A percentile compares a stretch with the other conserved stretches of the same genome.
Conservation (phyloP, 2,113 vertebrate genomes). For the Eptesicus fuscus region DNA sequence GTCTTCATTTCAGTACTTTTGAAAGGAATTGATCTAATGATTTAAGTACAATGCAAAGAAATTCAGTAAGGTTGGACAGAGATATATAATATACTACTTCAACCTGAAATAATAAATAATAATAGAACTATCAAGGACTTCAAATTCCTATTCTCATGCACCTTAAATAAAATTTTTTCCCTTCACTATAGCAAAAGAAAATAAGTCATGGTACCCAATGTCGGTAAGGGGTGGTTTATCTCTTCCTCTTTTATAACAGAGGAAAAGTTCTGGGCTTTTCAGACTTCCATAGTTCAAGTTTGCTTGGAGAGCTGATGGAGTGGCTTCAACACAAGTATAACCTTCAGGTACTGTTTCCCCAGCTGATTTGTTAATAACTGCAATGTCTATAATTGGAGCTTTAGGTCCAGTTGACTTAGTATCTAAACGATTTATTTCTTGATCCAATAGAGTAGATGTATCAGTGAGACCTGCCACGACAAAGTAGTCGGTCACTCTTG, state of each 20-base stretch:
- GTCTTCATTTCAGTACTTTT: conserved; percentile 30
- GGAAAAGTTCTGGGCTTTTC: conserved; percentile 96
- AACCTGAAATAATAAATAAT: conserved; percentile 38
- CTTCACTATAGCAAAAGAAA: conserved; percentile 37
- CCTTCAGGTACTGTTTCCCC: conserved; percentile 96
- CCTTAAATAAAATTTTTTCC: conserved; percentile 17
- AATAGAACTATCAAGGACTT: conserved; percentile 33
- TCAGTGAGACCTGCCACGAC: conserved; percentile 98
- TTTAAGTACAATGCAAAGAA: conserved; percentile 22
- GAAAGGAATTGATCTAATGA: conserved; percentile 32
- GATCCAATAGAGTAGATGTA: conserved; percentile 91
- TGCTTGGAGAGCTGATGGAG: conserved; percentile 92
- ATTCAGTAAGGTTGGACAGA: not conserved
- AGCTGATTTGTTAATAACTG: conserved; percentile 94
- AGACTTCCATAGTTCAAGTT: conserved; percentile 98
- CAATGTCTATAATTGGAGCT: conserved; percentile 95
- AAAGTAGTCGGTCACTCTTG: conserved; percentile 97
- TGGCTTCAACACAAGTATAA: conserved; percentile 95
- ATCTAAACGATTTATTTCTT: conserved; percentile 90
- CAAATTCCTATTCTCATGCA: not conserved
- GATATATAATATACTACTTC: not conserved
- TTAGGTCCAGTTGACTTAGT: conserved; percentile 93
- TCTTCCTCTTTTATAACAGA: conserved; percentile 94
- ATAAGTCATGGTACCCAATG: conserved; percentile 87
- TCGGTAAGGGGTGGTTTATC: conserved; percentile 95